phyloP scores from a whole-genome alignment of 2,888 invertebrate species.

The Dolichopus griseipennis region DNA sequence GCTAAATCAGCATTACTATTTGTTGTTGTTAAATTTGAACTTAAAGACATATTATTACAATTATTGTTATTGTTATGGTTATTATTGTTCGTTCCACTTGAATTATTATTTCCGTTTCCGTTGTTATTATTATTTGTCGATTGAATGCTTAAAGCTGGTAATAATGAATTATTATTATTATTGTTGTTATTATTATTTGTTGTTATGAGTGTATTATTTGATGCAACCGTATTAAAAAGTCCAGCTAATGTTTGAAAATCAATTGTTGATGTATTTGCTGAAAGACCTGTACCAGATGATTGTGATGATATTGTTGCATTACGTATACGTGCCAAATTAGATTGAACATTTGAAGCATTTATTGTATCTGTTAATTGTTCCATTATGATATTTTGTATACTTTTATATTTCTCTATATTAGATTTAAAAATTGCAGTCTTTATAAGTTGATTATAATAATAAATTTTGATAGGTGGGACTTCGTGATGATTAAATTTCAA shows the following conservation, averaged over 20 bases:
- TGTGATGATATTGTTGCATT: background rate
- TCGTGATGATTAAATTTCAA: too few species aligned
- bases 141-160: constrained; percentile 9
- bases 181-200: constrained; percentile 11
- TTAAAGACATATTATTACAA: background rate
- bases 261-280: background rate
- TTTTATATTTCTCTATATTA: background rate
- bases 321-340: background rate
- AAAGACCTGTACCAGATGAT: background rate
- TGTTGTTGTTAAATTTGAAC: background rate
- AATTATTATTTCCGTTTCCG: constrained; percentile 26
- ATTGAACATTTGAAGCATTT: background rate
- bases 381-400: background rate
- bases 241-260: background rate
- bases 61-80: constrained; percentile 11
- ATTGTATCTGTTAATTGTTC: background rate
- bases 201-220: background rate
- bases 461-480: too few species aligned
- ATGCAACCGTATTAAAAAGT: background rate
- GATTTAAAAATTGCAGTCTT: background rate
- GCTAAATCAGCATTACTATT: constrained; percentile 43
- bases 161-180: constrained; percentile 9
- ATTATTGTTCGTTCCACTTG: constrained; percentile 11
- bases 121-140: constrained; percentile 22
- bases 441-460: background rate